Evolutionary conservation across 1,140 invertebrate species (phyloP).

Genomic region (Trigoniulus corallinus): DNA sequence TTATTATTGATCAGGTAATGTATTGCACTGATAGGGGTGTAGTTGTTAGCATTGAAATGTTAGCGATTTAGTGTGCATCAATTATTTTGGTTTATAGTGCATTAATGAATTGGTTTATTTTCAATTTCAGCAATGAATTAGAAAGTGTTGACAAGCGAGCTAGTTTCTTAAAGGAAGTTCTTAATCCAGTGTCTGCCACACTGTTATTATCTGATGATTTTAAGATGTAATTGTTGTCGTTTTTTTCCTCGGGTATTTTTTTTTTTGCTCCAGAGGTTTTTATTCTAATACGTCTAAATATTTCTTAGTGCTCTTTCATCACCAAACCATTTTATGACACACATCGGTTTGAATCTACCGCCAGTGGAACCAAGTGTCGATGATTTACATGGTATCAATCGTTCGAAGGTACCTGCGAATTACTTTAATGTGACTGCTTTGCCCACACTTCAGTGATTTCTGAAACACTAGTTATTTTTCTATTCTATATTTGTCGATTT

Average conservation of each 20-base stretch:
- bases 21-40: no score
- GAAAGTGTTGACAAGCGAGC: constrained; percentile 72
- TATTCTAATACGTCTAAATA: no score
- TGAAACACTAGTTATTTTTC: no score
- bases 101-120: not conserved
- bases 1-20: constrained; percentile 28
- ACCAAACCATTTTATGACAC: constrained; percentile 48
- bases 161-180: constrained; percentile 59
- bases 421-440: no score
- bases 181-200: constrained; percentile 39
- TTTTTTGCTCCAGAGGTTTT: no score
- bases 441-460: no score
- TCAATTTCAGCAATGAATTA: constrained; percentile 60
- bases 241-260: no score
- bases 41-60: no score
- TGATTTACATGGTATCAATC: constrained; percentile 38
- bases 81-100: not conserved
- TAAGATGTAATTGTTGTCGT: no score
- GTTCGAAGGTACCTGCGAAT: constrained; percentile 36
- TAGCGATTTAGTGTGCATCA: no score
- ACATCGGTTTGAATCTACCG: constrained; percentile 53
- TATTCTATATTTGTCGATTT: no score
- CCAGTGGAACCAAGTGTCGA: constrained; percentile 42
- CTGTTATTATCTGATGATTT: no score
- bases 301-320: constrained; percentile 29